Percentiles rank a stretch among this genome's conserved stretches.
phyloP scores from a whole-genome alignment of 2,113 vertebrate genomes.

The Coregonus clupeaformis region DNA sequence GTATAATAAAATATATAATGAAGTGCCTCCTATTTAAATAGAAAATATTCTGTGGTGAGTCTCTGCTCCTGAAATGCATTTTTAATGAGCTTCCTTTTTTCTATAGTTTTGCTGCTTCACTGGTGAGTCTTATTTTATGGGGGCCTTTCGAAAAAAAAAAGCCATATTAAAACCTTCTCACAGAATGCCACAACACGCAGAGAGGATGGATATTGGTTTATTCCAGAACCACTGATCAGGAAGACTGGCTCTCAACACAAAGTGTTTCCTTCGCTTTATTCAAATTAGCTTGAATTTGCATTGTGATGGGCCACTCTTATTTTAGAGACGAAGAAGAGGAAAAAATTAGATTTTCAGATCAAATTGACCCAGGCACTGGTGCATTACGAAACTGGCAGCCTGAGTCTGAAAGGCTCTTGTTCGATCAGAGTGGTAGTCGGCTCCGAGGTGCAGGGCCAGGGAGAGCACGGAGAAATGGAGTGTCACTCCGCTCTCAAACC shows the following conservation, averaged over 20 bases:
- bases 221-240: slow-evolving; percentile 99
- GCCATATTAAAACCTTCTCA: slow-evolving; percentile 93
- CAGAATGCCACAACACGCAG: slow-evolving; percentile 98
- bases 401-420: slow-evolving; percentile 96
- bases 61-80: slow-evolving; percentile 99
- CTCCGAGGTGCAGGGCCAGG: slow-evolving; percentile 78
- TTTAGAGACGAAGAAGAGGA: slow-evolving; percentile 92
- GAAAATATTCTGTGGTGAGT: slow-evolving; percentile 99
- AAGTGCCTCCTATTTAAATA: slow-evolving; percentile 99
- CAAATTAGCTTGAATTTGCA: slow-evolving; percentile 99
- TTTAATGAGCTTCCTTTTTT: slow-evolving; percentile 99
- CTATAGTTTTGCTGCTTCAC: slow-evolving; percentile 97
- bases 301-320: slow-evolving; percentile 99
- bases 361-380: slow-evolving; percentile 99
- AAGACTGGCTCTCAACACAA: slow-evolving; percentile 99
- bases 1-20: slow-evolving; percentile 99
- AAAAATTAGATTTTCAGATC: slow-evolving; percentile 99
- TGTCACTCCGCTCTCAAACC: slow-evolving; percentile 61
- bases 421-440: slow-evolving; percentile 90
- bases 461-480: slow-evolving; percentile 76
- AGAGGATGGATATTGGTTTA: slow-evolving; percentile 99
- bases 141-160: slow-evolving; percentile 87
- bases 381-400: slow-evolving; percentile 99
- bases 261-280: slow-evolving; percentile 99
- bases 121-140: slow-evolving; percentile 98